Evolutionary conservation across 2,797 vertebrate species (phyloP).

Genomic region (Valencia hispanica): DNA sequence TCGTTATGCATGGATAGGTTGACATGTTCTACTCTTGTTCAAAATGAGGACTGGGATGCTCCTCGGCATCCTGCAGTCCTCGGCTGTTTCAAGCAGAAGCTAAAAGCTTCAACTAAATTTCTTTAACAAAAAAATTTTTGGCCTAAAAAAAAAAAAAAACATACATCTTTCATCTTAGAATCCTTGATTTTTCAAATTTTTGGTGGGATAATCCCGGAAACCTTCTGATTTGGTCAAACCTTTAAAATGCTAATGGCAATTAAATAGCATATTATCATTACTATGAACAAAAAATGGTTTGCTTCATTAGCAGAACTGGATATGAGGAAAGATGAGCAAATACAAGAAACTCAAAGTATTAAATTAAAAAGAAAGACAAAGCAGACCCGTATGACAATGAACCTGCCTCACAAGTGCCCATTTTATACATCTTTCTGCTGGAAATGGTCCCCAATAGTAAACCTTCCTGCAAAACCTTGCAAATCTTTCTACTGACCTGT

Average conservation of each 20-base stretch:
- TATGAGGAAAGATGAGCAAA: background rate
- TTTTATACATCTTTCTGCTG: background rate
- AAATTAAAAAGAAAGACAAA: background rate
- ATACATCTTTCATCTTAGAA: background rate
- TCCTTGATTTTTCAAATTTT: background rate
- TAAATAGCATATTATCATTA: background rate
- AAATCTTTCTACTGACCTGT: background rate
- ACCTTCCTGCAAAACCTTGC: background rate
- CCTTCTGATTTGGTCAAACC: background rate
- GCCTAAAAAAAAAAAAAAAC: background rate
- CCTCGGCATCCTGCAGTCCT: slow-evolving; percentile 50
- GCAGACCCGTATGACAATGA: background rate
- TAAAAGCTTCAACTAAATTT: background rate
- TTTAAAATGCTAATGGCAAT: background rate
- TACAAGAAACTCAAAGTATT: background rate
- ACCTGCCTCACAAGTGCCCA: background rate
- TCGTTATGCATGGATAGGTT: slow-evolving; percentile 51
- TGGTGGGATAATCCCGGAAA: background rate
- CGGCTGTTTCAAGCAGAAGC: slow-evolving; percentile 6
- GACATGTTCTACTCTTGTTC: slow-evolving; percentile 40
- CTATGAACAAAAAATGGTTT: background rate
- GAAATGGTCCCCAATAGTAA: background rate
- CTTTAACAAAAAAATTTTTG: background rate
- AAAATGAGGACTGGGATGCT: slow-evolving; percentile 46
- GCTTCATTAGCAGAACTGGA: background rate